phyloP scores from a whole-genome alignment of 2,797 vertebrate genomes.

The Apodemus agrarius region DNA sequence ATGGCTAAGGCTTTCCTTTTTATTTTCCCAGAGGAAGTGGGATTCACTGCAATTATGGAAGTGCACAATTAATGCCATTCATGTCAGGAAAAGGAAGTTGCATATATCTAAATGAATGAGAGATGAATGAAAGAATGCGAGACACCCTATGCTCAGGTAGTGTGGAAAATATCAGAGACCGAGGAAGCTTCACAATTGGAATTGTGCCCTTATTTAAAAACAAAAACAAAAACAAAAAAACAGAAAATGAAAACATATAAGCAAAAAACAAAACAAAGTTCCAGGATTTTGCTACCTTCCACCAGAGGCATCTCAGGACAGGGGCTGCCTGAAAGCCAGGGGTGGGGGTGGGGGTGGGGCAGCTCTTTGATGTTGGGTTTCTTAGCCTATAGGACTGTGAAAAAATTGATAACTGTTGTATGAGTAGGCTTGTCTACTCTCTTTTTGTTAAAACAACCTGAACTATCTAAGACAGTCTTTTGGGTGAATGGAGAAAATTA shows the following conservation, averaged over 20 bases:
- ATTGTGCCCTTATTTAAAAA: background rate
- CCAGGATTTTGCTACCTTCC: background rate
- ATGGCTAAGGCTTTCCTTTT: background rate
- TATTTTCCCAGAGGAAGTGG: conserved; percentile 35
- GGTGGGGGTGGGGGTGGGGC: background rate
- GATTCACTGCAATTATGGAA: conserved; percentile 3
- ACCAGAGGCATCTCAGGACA: background rate
- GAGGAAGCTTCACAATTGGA: background rate
- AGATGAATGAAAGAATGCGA: background rate
- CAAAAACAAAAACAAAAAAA: background rate
- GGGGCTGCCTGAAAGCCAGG: no score
- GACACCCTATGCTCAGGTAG: background rate
- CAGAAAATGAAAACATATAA: no score
- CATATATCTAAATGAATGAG: conserved; percentile 22
- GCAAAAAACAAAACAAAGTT: background rate
- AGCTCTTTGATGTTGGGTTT: background rate
- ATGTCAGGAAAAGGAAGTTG: background rate
- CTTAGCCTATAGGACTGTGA: background rate
- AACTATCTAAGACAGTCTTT: background rate
- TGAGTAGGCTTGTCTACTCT: background rate
- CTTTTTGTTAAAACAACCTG: background rate
- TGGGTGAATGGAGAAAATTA: background rate
- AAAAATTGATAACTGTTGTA: background rate
- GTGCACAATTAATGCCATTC: background rate
- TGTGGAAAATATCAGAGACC: background rate